Conservation (phyloP, 2,797 vertebrate species). For the Aotus griseimembra region DNA sequence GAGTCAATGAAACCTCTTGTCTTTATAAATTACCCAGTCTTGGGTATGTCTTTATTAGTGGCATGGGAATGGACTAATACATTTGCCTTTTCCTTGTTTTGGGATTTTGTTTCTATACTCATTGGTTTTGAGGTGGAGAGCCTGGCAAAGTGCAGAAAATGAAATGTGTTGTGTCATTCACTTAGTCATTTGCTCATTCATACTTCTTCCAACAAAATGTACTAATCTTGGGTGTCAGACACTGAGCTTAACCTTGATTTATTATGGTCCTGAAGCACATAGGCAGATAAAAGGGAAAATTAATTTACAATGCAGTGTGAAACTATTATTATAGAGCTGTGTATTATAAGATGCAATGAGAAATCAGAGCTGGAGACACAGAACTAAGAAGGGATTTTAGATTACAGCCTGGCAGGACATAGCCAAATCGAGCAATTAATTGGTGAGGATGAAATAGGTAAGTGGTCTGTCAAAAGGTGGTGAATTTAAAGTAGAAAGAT, state of each 20-base stretch:
- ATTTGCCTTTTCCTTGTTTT: background rate
- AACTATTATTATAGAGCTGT: fast-evolving
- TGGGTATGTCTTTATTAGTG: background rate
- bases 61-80: background rate
- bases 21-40: background rate
- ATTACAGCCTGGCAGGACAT: background rate
- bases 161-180: background rate
- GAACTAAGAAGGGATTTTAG: background rate
- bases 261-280: background rate
- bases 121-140: background rate
- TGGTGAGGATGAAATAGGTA: background rate
- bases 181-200: background rate
- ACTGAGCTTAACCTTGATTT: background rate
- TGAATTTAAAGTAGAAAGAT: background rate
- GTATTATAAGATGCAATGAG: fast-evolving
- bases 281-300: background rate
- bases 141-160: background rate
- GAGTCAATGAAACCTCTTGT: background rate
- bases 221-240: background rate
- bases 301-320: background rate
- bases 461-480: background rate
- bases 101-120: background rate
- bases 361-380: background rate
- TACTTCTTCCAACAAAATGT: background rate
- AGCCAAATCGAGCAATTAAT: background rate